Percentiles rank a stretch among this genome's conserved stretches.
phyloP scores from a whole-genome alignment of 2,113 vertebrate species.

The Morone saxatilis region DNA sequence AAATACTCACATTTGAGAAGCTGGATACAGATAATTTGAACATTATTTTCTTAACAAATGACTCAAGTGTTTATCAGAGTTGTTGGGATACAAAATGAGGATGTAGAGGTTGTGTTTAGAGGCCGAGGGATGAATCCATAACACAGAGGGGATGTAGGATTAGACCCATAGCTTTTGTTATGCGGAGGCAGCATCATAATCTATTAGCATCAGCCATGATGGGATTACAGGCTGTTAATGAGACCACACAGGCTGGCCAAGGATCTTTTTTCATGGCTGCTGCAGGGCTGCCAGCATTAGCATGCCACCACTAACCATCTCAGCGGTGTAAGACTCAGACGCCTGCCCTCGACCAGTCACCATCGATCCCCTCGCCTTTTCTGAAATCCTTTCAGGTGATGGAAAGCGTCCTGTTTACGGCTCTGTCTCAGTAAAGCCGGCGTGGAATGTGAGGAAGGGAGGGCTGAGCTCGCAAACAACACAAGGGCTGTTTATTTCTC shows the following conservation, averaged over 20 bases:
- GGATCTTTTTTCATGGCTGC: constrained; percentile 24
- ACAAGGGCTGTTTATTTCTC: constrained; percentile 33
- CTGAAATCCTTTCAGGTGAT: neutral
- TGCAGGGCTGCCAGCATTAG: constrained; percentile 17
- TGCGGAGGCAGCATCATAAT: constrained; percentile 43
- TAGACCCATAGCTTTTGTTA: constrained; percentile 36
- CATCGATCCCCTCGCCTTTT: neutral
- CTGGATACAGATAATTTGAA: too few relatives aligned
- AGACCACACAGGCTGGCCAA: constrained; percentile 39
- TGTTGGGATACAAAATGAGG: neutral
- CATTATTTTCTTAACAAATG: too few relatives aligned
- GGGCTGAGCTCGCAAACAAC: neutral
- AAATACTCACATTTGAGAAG: too few relatives aligned
- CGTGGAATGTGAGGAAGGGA: neutral
- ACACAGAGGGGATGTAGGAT: constrained; percentile 37
- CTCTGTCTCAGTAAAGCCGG: neutral
- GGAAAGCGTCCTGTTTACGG: neutral
- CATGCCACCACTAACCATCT: constrained; percentile 17
- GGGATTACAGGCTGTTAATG: constrained; percentile 62
- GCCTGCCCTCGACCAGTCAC: constrained; percentile 3
- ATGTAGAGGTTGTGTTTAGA: constrained; percentile 5
- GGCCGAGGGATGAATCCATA: constrained; percentile 5
- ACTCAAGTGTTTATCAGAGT: neutral
- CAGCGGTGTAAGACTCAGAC: neutral
- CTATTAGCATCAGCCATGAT: constrained; percentile 63